phyloP scores from a whole-genome alignment of 1,140 invertebrate species.

The Drosophila saltans region DNA sequence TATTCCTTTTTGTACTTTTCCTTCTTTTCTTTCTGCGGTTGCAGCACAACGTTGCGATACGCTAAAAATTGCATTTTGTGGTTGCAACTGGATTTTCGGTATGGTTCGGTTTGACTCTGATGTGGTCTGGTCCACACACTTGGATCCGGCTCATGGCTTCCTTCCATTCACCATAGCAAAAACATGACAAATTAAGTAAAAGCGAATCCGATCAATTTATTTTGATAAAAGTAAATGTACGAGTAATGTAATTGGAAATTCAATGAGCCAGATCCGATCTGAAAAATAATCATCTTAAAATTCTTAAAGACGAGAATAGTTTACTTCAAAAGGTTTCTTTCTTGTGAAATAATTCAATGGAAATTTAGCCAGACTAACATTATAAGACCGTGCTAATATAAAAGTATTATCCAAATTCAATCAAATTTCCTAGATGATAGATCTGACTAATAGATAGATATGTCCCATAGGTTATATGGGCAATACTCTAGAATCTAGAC shows the following conservation, averaged over 20 bases:
- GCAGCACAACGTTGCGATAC: slow-evolving; percentile 62
- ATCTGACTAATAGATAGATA: no score
- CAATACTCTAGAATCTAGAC: no score
- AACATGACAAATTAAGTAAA: background rate
- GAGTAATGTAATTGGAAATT: background rate
- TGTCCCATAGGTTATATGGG: no score
- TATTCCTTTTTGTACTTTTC: background rate
- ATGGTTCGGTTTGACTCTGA: slow-evolving; percentile 23
- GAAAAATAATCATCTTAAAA: background rate
- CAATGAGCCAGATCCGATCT: background rate
- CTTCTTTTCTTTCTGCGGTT: slow-evolving; percentile 40
- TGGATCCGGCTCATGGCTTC: slow-evolving; percentile 11
- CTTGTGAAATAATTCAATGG: no score
- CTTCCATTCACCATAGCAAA: background rate
- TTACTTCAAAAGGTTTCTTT: no score
- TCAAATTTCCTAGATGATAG: no score
- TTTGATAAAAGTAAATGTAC: background rate
- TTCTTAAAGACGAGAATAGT: no score
- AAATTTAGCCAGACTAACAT: no score
- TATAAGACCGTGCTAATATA: no score
- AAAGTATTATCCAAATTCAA: no score
- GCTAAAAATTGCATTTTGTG: slow-evolving; percentile 75
- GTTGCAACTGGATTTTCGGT: slow-evolving; percentile 55
- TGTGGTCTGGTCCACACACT: background rate
- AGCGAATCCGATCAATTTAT: background rate